phyloP scores from a whole-genome alignment of 2,113 vertebrate species.

The Pholis gunnellus region DNA sequence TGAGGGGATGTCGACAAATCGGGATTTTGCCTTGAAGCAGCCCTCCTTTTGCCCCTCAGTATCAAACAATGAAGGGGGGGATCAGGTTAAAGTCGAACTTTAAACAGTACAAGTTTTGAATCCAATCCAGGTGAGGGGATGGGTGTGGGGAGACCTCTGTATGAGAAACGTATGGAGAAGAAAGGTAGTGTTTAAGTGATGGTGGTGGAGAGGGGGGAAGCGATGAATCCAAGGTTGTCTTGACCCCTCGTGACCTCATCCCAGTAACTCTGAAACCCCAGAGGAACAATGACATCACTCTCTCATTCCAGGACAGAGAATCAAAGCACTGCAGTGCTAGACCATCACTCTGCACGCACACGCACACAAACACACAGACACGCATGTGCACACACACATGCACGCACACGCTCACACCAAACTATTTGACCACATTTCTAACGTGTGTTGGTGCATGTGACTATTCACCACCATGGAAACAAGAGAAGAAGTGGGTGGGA shows the following conservation, averaged over 20 bases:
- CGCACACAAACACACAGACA: conserved; percentile 27
- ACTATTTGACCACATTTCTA: conserved; percentile 62
- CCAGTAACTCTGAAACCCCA: conserved; percentile 75
- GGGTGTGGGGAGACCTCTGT: conserved; percentile 38
- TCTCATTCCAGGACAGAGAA: conserved; percentile 69
- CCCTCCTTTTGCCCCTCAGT: conserved; percentile 31
- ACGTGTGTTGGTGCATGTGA: conserved; percentile 63
- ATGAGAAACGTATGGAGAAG: conserved; percentile 69
- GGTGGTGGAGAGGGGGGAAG: conserved; percentile 23
- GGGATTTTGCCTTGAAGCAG: conserved; percentile 31
- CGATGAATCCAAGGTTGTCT: conserved; percentile 68
- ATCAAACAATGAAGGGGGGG: conserved; percentile 14
- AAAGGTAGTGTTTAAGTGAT: conserved; percentile 66
- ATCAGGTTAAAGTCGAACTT: conserved; percentile 49
- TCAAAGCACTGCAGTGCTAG: conserved; percentile 64
- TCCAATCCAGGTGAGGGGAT: conserved; percentile 76
- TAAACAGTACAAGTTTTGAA: conserved; percentile 69
- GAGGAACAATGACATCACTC: conserved; percentile 79
- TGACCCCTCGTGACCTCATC: conserved; percentile 74
- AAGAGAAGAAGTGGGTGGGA: conserved; percentile 71
- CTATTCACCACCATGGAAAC: conserved; percentile 75
- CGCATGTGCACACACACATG: neutral
- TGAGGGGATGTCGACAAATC: conserved; percentile 34
- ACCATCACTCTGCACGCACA: conserved; percentile 33
- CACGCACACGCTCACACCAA: conserved; percentile 24